Evolutionary conservation across 2,797 vertebrate species (phyloP).

Genomic region (Hybognathus amarus): DNA sequence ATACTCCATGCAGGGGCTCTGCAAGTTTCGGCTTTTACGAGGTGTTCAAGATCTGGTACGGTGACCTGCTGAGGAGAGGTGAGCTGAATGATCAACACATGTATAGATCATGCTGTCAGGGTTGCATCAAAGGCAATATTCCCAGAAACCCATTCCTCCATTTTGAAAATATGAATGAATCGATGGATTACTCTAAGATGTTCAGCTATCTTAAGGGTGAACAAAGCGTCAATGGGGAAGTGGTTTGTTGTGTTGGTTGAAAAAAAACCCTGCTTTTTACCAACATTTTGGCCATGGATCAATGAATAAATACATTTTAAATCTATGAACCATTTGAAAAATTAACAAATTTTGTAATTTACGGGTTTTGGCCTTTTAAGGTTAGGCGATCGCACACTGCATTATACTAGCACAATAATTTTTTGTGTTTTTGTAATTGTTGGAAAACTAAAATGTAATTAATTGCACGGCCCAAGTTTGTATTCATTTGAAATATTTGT

Average conservation of each 20-base stretch:
- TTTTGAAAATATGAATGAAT: background rate
- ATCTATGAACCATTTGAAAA: background rate
- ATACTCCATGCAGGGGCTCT: constrained; percentile 91
- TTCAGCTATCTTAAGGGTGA: background rate
- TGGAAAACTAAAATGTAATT: no score
- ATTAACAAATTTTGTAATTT: background rate
- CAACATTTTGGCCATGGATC: background rate
- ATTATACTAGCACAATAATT: no score
- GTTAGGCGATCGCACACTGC: no score
- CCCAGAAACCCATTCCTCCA: background rate
- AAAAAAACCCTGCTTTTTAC: background rate
- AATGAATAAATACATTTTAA: background rate
- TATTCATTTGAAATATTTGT: no score
- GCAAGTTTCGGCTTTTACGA: constrained; percentile 93
- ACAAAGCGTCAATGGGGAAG: background rate
- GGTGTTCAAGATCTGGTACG: constrained; percentile 86
- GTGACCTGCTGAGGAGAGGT: constrained; percentile 87
- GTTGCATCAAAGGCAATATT: background rate
- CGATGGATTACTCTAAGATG: background rate
- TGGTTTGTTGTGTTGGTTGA: background rate
- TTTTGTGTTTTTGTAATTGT: no score
- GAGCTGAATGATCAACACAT: constrained; percentile 44
- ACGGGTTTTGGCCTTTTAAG: no score
- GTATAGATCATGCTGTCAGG: background rate
- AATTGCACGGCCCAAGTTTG: no score